phyloP scores from a whole-genome alignment of 2,797 vertebrate genomes.

The Lepilemur ruficaudatus region DNA sequence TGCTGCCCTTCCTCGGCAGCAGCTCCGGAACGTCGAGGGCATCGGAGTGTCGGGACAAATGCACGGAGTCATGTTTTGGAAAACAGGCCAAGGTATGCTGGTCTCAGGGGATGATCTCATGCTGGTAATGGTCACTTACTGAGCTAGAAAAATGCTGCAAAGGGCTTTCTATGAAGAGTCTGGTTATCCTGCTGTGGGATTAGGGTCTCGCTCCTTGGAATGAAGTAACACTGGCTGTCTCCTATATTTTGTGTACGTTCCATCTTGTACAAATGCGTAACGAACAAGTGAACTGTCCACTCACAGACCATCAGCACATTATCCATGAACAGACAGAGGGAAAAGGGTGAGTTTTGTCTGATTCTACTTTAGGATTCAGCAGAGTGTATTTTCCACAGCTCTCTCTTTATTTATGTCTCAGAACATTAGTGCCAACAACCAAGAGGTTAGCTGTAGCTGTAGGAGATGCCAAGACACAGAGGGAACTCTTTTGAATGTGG shows the following conservation, averaged over 20 bases:
- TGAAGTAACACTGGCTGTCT: not conserved
- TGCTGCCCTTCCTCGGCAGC: slow-evolving; percentile 86
- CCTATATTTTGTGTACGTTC: not conserved
- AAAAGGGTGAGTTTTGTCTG: not conserved
- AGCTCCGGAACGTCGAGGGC: slow-evolving; percentile 86
- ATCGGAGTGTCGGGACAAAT: slow-evolving; percentile 96
- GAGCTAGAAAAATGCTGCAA: not conserved
- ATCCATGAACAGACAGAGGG: not conserved
- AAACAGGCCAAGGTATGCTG: slow-evolving; percentile 86
- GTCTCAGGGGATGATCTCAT: not conserved
- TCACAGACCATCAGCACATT: not conserved
- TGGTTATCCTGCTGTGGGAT: not conserved
- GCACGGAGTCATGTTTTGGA: slow-evolving; percentile 97
- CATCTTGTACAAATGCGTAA: not conserved
- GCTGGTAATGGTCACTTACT: not conserved
- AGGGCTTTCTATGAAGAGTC: not conserved
- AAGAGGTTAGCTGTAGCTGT: not conserved
- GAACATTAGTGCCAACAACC: not conserved
- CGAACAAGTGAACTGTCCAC: not conserved
- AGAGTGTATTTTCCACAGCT: not conserved
- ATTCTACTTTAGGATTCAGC: not conserved
- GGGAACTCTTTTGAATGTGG: not conserved
- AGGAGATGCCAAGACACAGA: not conserved
- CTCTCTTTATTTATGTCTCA: not conserved
- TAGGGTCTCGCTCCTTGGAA: not conserved